A percentile compares a stretch with the other conserved stretches of the same genome.
phyloP scores from a whole-genome alignment of 2,888 invertebrate genomes.

The Trilocha varians region DNA sequence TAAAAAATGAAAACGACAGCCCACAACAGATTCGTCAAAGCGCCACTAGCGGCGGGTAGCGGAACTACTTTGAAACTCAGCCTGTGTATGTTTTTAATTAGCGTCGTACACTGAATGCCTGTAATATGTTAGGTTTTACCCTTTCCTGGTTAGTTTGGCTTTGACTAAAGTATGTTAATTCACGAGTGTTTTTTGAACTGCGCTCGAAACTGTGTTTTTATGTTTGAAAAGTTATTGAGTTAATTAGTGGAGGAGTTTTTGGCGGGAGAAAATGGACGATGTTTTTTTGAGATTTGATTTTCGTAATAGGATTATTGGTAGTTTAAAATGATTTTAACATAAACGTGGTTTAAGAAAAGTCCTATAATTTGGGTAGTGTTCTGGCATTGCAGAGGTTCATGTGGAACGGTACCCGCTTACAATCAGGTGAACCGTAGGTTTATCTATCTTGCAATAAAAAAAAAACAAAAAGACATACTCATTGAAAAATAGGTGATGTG shows the following conservation, averaged over 20 bases:
- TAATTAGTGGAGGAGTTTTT: constrained; percentile 33
- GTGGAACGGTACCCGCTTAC: too few species aligned
- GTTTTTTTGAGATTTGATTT: too few species aligned
- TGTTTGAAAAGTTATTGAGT: constrained; percentile 21
- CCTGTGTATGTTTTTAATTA: constrained; percentile 71
- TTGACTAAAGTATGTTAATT: constrained; percentile 70
- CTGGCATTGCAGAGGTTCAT: too few species aligned
- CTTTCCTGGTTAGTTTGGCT: constrained; percentile 65
- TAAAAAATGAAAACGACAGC: constrained; percentile 60
- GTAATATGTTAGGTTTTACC: constrained; percentile 59
- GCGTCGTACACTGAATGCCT: constrained; percentile 68
- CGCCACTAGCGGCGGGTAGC: constrained; percentile 67
- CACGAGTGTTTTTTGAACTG: constrained; percentile 56
- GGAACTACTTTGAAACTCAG: constrained; percentile 63
- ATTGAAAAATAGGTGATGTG: too few species aligned
- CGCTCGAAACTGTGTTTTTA: constrained; percentile 28
- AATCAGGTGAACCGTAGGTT: too few species aligned
- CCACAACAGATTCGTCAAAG: constrained; percentile 57
- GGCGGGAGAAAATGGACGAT: background rate
- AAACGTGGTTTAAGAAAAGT: too few species aligned
- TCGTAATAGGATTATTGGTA: too few species aligned
- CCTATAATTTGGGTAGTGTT: too few species aligned
- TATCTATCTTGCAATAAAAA: too few species aligned
- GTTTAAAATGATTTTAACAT: too few species aligned
- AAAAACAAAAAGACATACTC: too few species aligned